Conservation (phyloP, 2,113 vertebrate genomes). For the Jacana jacana region DNA sequence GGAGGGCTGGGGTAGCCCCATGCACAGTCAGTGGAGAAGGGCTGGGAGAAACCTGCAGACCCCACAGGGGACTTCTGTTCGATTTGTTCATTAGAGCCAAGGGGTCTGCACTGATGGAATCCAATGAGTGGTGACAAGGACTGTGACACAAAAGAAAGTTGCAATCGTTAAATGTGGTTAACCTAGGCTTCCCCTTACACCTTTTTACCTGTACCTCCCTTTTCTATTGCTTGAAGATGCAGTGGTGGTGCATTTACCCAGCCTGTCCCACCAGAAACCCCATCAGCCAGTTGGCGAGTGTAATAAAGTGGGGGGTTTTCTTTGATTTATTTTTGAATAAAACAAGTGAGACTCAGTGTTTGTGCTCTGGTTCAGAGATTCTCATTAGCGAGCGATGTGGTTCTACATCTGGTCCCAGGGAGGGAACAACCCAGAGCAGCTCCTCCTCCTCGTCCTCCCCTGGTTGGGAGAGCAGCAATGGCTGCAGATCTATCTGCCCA, state of each 20-base stretch:
- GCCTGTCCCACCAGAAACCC: not conserved
- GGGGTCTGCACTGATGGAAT: not conserved
- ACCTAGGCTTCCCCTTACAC: not conserved
- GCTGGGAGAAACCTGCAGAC: not conserved
- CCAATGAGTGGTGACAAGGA: not conserved
- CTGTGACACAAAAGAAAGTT: not conserved
- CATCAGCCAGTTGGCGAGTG: not conserved
- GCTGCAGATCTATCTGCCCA: not conserved
- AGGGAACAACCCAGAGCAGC: not conserved
- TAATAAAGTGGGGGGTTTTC: fast-evolving
- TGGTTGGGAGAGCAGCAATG: not conserved
- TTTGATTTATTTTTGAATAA: not conserved
- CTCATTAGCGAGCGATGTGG: fast-evolving
- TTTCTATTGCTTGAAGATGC: fast-evolving
- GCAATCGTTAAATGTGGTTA: not conserved
- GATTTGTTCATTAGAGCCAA: not conserved
- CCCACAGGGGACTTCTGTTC: fast-evolving
- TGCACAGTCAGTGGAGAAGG: not conserved
- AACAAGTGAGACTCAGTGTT: fast-evolving
- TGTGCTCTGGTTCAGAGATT: fast-evolving
- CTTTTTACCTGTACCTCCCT: fast-evolving
- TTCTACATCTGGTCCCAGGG: not conserved
- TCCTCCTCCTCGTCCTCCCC: not conserved
- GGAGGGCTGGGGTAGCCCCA: not conserved
- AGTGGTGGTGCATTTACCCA: fast-evolving